These are phyloP conservation scores for Amblyjoppa proteus DNA, from an alignment of 2,888 invertebrate species.

Conservation along the genomic window DNA sequence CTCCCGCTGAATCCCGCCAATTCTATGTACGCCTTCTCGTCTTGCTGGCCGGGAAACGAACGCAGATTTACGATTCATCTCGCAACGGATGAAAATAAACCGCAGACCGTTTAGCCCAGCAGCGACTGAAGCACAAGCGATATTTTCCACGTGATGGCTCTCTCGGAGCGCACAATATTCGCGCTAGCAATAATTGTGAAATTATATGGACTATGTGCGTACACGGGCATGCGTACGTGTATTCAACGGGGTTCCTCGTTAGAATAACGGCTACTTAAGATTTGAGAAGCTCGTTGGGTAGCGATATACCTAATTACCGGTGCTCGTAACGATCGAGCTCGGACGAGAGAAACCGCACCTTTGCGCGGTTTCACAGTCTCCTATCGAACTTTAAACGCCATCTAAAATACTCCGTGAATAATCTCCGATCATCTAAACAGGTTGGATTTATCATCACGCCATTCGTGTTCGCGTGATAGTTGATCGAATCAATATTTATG, in stretches of 20 bases:
- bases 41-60: constrained; percentile 44
- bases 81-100: constrained; percentile 80
- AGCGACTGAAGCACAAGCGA: constrained; percentile 69
- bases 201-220: constrained; percentile 43
- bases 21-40: constrained; percentile 22
- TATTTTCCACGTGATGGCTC: constrained; percentile 73
- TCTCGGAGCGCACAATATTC: constrained; percentile 68
- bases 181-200: constrained; percentile 66
- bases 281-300: constrained; percentile 73
- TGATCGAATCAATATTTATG: not conserved
- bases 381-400: constrained; percentile 13
- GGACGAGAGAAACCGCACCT: not conserved
- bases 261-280: constrained; percentile 78
- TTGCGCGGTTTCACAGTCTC: constrained; percentile 42
- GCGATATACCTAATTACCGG: constrained; percentile 66
- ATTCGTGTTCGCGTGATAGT: not conserved
- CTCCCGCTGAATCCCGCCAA: constrained; percentile 10
- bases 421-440: not conserved
- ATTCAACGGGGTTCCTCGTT: constrained; percentile 74
- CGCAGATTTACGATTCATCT: constrained; percentile 74
- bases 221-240: constrained; percentile 4
- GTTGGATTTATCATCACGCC: not conserved
- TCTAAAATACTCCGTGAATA: not conserved
- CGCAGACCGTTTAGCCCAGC: constrained; percentile 70
- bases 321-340: constrained; percentile 30